Conservation (phyloP, 2,113 vertebrate species). For the Myrmophylax atrothorax region DNA sequence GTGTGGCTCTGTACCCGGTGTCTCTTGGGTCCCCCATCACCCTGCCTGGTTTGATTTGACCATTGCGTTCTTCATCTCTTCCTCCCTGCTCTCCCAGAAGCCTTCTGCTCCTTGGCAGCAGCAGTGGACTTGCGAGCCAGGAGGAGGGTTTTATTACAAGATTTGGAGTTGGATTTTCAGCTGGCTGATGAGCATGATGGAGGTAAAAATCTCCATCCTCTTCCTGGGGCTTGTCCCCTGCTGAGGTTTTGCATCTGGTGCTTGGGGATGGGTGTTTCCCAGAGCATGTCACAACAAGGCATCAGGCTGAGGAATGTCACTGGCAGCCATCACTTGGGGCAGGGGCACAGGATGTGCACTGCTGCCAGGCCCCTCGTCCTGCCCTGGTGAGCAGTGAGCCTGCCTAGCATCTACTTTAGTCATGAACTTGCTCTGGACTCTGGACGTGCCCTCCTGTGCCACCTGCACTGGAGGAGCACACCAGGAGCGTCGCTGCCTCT, state of each 20-base stretch:
- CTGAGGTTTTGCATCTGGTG: neutral
- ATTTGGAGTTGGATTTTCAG: conserved; percentile 24
- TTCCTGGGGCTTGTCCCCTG: neutral
- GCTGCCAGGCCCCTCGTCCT: neutral
- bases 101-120: conserved; percentile 45
- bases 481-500: accelerated
- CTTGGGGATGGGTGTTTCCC: neutral
- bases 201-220: neutral
- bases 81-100: conserved; percentile 35
- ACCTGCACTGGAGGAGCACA: accelerated
- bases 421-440: neutral
- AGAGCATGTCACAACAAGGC: accelerated
- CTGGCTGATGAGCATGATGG: neutral
- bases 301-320: accelerated
- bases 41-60: neutral
- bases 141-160: conserved; percentile 4
- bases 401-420: too few species aligned
- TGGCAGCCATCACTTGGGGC: accelerated
- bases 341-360: accelerated
- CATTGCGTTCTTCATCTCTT: neutral
- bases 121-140: neutral
- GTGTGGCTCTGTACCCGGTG: accelerated
- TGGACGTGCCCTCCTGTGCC: accelerated
- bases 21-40: neutral
- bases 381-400: accelerated